Base-by-base conservation (phyloP, 2,888 invertebrate species). In the Limulus polyphemus region DNA sequence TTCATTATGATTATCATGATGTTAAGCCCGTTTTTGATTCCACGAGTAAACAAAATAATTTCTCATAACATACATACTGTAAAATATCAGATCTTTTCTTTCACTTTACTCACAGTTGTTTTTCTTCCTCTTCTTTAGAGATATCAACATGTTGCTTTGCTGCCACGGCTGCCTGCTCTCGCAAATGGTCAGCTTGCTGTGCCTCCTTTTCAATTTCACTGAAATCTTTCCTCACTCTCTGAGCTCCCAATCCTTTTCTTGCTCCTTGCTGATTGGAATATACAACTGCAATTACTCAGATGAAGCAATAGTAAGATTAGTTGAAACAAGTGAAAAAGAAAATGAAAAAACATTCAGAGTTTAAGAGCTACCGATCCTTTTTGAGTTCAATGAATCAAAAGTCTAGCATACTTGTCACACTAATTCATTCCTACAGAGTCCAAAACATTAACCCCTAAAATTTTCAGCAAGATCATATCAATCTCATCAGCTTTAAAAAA, bases 181-280 rank as follows among this genome's bases (percentile, higher is more conserved):
- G 83, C 57, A 85, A 81, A 75, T 89, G 87, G 77, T 92, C 90
- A 3, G 87, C 85, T 77, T 88, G 81, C 72, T 86, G 86, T 10
- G 94, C 95, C 73, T 90, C 88, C 68, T 86, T 84, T 78, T 98
- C 97, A 65, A 98, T 84, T 74, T 94, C 95, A 16, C 89, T 90
- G 76, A 99, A 99, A 78, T 97, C 92, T 5, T 92, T 84, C 72
- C 88, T 88, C 47, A 98, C 92, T 76, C 90, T 90, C 58, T 92
- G 94, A 14, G 98, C 99, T 58, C 98, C 98, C 60, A 98, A 79
- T 52, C 88, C 85, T 69, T 91, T 94, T 68, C 90, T 91, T 0
- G 83, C 85, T 13, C 92, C 93, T 71, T 91, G 74, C 90, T 90
- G 70, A n/a, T 72, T 54, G 32, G 54, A 54, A 54, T 32, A 32